Evolutionary conservation across 2,888 invertebrate species (phyloP), one percentile per base, ranked within the genome.

Genomic region (Noctua janthina): DNA sequence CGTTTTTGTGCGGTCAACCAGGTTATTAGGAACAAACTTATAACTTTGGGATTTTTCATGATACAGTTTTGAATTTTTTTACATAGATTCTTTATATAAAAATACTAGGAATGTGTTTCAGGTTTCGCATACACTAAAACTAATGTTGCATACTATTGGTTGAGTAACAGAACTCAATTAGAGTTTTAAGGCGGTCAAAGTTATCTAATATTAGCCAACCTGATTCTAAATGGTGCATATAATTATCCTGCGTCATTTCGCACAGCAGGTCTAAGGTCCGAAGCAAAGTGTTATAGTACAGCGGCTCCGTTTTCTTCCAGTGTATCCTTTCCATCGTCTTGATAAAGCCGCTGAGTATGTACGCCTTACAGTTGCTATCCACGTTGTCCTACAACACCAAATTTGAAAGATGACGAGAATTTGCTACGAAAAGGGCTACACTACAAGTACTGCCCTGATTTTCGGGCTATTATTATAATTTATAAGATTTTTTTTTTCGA

Each of bases 201-300:
- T 29, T 20, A 8, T 43, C 2, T 49, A 10, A 56, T 46, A 62
- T 59, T 29, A 3, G n/a, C 56, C 23, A 83, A 98, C 98, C 98
- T 97, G 98, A 98, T 87, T 98, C 98, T 79, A 99, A 97, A 91
- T 99, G 98, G 94, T 99, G 99, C 0, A 98, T 98, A 94, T 99
- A 99, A 75, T 95, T 97, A 87, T 99, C 99, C 93, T 99, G 98
- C 23, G 98, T 98, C 94, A 98, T 98, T 64, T 98, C 98, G 75
- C 98, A 98, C 15, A 99, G 96, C 93, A 99, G 97, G 92, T 99
- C 98, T 46, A 99, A 94, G 7, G 98, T 98, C 89, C 98, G 97
- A 23, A 99, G 95, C 91, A 99, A 98, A 29, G 99, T 97, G 56
- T 97, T 96, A 67, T 98, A 97, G 87, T 98, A 98, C 2, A 98